Percentiles rank a stretch among this genome's conserved stretches.
Conservation (phyloP, 2,113 vertebrate species). For the Oryzias javanicus region DNA sequence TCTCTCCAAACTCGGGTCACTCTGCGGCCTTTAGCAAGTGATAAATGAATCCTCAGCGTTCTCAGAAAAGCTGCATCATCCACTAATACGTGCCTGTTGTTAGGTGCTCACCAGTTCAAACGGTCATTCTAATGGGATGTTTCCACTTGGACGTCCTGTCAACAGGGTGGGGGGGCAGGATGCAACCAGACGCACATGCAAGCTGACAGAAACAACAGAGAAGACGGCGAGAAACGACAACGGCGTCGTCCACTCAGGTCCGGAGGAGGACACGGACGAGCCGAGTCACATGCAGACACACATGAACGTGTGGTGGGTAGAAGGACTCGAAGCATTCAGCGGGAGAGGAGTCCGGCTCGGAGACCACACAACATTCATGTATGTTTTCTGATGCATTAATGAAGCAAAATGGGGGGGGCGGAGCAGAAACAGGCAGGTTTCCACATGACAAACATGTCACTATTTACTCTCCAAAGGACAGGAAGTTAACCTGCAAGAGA, state of each 20-base stretch:
- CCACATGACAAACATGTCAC: too few species aligned
- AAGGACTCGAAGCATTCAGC: too few species aligned
- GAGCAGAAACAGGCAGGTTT: too few species aligned
- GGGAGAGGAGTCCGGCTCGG: too few species aligned
- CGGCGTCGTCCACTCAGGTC: not conserved
- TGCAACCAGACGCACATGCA: slow-evolving; percentile 11
- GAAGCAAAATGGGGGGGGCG: too few species aligned
- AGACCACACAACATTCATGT: too few species aligned
- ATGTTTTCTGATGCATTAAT: too few species aligned
- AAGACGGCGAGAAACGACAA: not conserved
- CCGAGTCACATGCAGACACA: too few species aligned
- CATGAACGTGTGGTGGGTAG: too few species aligned
- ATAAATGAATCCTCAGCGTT: not conserved
- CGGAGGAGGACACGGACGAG: too few species aligned
- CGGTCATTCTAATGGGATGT: not conserved
- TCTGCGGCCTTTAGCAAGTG: slow-evolving; percentile 9
- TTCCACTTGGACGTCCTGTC: slow-evolving; percentile 18
- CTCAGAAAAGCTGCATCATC: slow-evolving; percentile 27
- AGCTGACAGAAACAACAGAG: not conserved
- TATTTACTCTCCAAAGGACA: too few species aligned
- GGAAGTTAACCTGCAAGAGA: too few species aligned
- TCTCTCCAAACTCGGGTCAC: not conserved
- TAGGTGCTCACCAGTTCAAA: not conserved
- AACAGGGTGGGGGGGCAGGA: slow-evolving; percentile 31
- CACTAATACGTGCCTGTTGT: slow-evolving; percentile 26